Base-by-base conservation (phyloP, 2,113 vertebrate species). In the Pelodiscus sinensis region DNA sequence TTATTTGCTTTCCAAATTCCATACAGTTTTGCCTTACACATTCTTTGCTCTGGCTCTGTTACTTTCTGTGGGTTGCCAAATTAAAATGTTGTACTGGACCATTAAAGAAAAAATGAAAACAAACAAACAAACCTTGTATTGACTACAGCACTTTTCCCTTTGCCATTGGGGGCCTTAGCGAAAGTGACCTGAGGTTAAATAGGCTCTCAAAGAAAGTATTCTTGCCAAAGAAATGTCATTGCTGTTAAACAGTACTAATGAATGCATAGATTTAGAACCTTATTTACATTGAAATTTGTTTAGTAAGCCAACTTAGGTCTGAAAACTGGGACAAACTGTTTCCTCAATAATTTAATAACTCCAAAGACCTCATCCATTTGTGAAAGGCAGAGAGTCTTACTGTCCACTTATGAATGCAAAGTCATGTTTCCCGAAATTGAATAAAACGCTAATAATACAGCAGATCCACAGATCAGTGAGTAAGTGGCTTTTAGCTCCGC, bases 221-320 rank as follows among this genome's bases (percentile, higher is more conserved):
- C 95, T 95, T 95, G 85, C 96, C 93, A 94, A 97, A 97, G 97
- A 97, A 97, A 94, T 94, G 95, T 95, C 93, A 94, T 92, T 84
- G 54, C 65, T 83, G 82, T 95, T 94, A 97, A 97, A 94, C 79
- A 94, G 84, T 90, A 90, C 92, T 97, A 97, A 97, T 86, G 92
- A 97, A 96, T 95, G 95, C 94, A 94, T 84, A 96, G 95, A 96
- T 96, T 97, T 96, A 97, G 93, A 95, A 91, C 86, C 94, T 96
- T 96, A 96, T 94, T 98, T 97, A 94, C 80, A 95, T 94, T 86
- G 94, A 97, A 97, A 97, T 97, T 97, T 97, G 97, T 98, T 97
- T 97, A 97, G 97, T 96, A 96, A 92, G 94, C 55, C 86, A 94
- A 92, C 90, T 96, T 94, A 93, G 94, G 94, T 94, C 97, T 95